Base-by-base conservation (phyloP, 2,888 invertebrate species). In the Mythimna impura region DNA sequence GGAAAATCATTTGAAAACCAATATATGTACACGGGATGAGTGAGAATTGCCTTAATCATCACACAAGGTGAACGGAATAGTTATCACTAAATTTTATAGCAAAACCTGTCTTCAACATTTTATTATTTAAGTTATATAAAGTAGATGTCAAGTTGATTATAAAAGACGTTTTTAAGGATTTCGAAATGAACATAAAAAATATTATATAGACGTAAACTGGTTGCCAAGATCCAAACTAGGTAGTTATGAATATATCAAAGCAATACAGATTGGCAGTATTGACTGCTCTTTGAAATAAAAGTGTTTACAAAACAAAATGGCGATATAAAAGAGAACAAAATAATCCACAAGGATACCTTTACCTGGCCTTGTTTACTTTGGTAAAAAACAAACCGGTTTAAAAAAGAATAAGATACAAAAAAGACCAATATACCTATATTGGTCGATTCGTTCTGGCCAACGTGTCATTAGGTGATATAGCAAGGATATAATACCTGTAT, bases 121-220 rank as follows among this genome's bases (percentile, higher is more conserved):
- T 65, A 57, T 30, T 6, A 58, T 9, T 20, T n/a, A 6, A 62
- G 25, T 62, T n/a, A 30, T 47, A 55, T 58, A 30, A 30, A 9
- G 22, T 40, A 7, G 12, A 34, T 52, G 30, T 52, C 22, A 66
- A 50, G 2, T 72, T 43, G 22, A 25, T 36, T 14, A 66, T 58
- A 66, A 40, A 76, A 60, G 6, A 36, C 9, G 34, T 40, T 52
- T 50, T 50, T 25, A 14, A 50, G 5, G 34, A 30, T 40, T 10
- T 40, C 25, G 9, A 63, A 62, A 78, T 25, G 8, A 54, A 47
- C 30, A 63, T 52, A 79, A 63, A 66, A 30, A 22, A 43, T 17
- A 25, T n/a, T 20, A 7, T 67, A 30, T 43, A 66, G n/a, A 57
- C 17, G 17, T 8, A 63, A 71, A 71, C 71, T 30, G 30, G 66